A percentile compares a stretch with the other conserved stretches of the same genome.
phyloP scores from a whole-genome alignment of 1,140 invertebrate species.

The Polypedilum pembai region DNA sequence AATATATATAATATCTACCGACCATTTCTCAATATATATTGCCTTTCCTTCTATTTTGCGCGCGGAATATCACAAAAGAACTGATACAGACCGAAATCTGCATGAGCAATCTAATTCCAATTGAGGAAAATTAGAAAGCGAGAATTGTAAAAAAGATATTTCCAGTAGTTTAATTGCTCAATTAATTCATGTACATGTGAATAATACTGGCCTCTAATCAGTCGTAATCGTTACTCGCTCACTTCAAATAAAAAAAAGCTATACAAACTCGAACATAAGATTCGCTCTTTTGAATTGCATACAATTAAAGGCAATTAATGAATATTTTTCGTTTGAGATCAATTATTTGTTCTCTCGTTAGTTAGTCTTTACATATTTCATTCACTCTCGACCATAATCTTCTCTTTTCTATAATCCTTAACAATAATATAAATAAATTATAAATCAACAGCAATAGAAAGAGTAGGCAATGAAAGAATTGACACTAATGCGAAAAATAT shows the following conservation, averaged over 20 bases:
- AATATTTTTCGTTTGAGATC: neutral
- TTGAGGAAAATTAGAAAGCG: too few relatives aligned
- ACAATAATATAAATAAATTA: slow-evolving; percentile 28
- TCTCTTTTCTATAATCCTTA: neutral
- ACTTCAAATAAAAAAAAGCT: neutral
- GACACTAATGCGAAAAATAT: slow-evolving; percentile 21
- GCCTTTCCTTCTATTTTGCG: neutral
- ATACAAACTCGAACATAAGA: too few relatives aligned
- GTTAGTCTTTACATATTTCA: neutral
- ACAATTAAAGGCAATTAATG: slow-evolving; percentile 13
- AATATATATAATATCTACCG: neutral
- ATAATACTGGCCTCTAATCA: neutral
- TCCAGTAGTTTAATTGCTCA: slow-evolving; percentile 17
- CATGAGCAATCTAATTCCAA: neutral
- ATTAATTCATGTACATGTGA: neutral
- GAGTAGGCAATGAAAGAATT: neutral
- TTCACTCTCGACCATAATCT: slow-evolving; percentile 9
- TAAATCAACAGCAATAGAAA: slow-evolving; percentile 8
- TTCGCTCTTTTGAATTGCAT: neutral
- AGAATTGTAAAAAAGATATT: neutral
- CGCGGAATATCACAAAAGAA: neutral
- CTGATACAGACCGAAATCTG: neutral
- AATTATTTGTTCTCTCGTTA: neutral
- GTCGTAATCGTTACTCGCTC: neutral
- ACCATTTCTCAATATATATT: too few relatives aligned